A percentile compares a stretch with the other conserved stretches of the same genome.
These are phyloP conservation scores for Caenorhabditis latens DNA, from an alignment of 1,140 invertebrate genomes.

Conservation along the genomic window DNA sequence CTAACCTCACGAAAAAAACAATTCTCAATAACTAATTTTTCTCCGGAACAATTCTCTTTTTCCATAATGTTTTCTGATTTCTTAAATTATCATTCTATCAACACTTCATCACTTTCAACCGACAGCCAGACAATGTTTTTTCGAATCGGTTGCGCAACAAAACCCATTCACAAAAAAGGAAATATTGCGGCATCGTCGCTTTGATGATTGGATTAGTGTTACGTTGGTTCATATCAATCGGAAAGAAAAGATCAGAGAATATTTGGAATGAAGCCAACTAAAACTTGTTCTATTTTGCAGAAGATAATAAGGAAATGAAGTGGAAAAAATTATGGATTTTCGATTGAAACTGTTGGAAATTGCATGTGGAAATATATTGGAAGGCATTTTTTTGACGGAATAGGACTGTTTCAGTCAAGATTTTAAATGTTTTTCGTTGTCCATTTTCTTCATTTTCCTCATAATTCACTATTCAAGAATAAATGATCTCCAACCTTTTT, in stretches of 20 bases:
- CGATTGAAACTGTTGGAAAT: too few relatives aligned
- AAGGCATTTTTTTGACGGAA: too few relatives aligned
- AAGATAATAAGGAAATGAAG: background rate
- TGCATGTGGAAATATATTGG: too few relatives aligned
- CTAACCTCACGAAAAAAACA: too few relatives aligned
- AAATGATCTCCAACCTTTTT: background rate
- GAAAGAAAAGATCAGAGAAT: constrained; percentile 17
- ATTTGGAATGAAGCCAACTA: constrained; percentile 6
- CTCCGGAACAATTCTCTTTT: too few relatives aligned
- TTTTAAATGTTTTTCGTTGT: background rate
- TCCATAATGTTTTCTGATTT: too few relatives aligned
- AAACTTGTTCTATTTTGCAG: background rate
- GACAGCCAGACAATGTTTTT: constrained; percentile 25
- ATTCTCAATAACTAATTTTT: too few relatives aligned
- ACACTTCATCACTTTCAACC: too few relatives aligned
- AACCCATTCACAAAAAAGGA: background rate
- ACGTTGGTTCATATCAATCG: background rate
- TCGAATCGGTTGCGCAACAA: background rate
- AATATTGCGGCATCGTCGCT: background rate
- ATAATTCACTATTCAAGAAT: too few relatives aligned
- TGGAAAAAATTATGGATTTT: background rate
- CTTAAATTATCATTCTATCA: too few relatives aligned
- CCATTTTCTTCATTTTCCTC: too few relatives aligned
- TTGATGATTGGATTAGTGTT: constrained; percentile 23
- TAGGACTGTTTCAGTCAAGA: too few relatives aligned